Conservation (phyloP, 2,888 invertebrate species). For the Margaritifera margaritifera region DNA sequence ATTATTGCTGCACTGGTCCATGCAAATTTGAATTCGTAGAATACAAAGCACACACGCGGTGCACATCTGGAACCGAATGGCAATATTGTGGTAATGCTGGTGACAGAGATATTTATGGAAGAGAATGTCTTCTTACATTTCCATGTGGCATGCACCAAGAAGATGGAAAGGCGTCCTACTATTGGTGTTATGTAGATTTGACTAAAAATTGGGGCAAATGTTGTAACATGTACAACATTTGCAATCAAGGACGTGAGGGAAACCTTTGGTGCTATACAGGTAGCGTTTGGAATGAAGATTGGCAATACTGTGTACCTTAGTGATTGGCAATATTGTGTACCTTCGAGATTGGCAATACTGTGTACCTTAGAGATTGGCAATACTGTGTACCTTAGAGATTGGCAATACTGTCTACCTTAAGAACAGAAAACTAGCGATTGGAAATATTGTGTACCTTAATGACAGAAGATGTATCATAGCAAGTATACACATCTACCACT, state of each 20-base stretch:
- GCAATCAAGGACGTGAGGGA: neutral
- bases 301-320: neutral
- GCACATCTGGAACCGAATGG: neutral
- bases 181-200: conserved; percentile 6
- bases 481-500: no score
- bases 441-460: neutral
- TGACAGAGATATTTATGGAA: no score
- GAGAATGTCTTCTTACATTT: neutral
- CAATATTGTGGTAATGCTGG: no score
- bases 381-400: neutral
- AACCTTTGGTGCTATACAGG: conserved; percentile 8
- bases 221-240: neutral
- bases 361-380: neutral
- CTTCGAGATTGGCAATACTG: neutral
- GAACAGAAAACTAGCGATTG: no score
- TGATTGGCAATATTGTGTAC: neutral
- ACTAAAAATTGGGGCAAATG: conserved; percentile 7
- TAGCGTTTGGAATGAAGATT: neutral
- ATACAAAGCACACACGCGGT: conserved; percentile 2
- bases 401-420: neutral
- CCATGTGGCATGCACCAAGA: conserved; percentile 17
- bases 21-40: neutral
- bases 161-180: neutral
- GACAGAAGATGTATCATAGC: no score
- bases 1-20: conserved; percentile 7